phyloP scores from a whole-genome alignment of 2,113 vertebrate genomes.

The Passer montanus region DNA sequence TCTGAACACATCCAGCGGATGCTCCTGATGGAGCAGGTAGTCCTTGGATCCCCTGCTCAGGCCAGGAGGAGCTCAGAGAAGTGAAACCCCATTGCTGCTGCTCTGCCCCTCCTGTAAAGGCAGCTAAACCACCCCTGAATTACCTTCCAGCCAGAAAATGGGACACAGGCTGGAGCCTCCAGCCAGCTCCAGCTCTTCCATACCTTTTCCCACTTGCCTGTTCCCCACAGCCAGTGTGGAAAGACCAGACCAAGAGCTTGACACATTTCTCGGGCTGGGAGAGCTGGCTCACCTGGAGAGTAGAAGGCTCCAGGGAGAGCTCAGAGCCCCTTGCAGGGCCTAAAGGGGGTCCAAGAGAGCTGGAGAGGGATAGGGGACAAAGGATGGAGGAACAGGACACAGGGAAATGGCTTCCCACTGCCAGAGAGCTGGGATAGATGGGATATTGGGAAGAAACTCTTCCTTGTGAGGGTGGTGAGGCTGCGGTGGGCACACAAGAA shows the following conservation, averaged over 20 bases:
- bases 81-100: rapidly evolving
- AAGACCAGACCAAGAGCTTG: neutral
- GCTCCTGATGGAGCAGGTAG: neutral
- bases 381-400: neutral
- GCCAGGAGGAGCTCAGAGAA: neutral
- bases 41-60: neutral
- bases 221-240: neutral
- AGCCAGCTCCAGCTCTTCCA: neutral
- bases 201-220: neutral
- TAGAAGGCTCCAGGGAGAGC: neutral
- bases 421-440: neutral
- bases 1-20: neutral
- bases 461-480: neutral
- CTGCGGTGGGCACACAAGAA: neutral
- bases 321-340: rapidly evolving
- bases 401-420: neutral
- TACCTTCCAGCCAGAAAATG: neutral
- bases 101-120: neutral
- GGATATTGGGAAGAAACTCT: neutral
- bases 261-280: neutral
- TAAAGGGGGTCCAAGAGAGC: neutral
- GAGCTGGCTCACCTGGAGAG: neutral
- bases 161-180: neutral
- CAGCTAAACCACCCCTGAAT: neutral
- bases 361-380: neutral